Evolutionary conservation across 1,140 invertebrate species (phyloP).

Genomic region (Drosophila elegans): DNA sequence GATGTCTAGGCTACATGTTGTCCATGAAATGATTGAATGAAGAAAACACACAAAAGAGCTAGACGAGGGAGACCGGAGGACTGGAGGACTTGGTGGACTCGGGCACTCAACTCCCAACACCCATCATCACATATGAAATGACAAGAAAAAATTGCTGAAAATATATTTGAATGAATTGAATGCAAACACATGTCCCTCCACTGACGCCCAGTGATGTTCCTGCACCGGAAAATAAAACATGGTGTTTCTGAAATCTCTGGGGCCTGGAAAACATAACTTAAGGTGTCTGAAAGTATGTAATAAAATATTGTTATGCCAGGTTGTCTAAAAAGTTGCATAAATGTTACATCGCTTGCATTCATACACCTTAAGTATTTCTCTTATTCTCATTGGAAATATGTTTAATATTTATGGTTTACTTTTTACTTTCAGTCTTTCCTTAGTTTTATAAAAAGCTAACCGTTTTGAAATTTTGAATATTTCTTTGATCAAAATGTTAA

Average conservation of each 20-base stretch:
- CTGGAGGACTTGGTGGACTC: no score
- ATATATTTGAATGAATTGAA: slow-evolving; percentile 80
- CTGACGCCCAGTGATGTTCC: slow-evolving; percentile 5
- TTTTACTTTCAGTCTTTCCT: no score
- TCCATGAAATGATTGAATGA: slow-evolving; percentile 74
- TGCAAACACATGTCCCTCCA: slow-evolving; percentile 64
- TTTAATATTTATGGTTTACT: neutral
- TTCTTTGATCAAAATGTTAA: no score
- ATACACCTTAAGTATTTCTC: neutral
- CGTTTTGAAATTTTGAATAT: no score
- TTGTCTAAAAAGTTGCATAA: neutral
- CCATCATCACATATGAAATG: slow-evolving; percentile 64
- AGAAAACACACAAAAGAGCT: slow-evolving; percentile 34
- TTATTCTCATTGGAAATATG: neutral
- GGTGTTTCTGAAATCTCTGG: neutral
- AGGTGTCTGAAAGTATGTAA: neutral
- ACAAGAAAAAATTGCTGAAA: slow-evolving; percentile 72
- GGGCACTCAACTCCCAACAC: slow-evolving; percentile 1
- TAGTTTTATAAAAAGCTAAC: no score
- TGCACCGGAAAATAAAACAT: slow-evolving; percentile 18
- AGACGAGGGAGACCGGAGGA: neutral
- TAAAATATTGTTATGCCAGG: neutral
- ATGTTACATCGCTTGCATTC: no score
- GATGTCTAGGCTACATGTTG: slow-evolving; percentile 59
- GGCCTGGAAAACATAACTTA: neutral